Conservation (phyloP, 2,113 vertebrate genomes). For the Typhlomys cinereus region DNA sequence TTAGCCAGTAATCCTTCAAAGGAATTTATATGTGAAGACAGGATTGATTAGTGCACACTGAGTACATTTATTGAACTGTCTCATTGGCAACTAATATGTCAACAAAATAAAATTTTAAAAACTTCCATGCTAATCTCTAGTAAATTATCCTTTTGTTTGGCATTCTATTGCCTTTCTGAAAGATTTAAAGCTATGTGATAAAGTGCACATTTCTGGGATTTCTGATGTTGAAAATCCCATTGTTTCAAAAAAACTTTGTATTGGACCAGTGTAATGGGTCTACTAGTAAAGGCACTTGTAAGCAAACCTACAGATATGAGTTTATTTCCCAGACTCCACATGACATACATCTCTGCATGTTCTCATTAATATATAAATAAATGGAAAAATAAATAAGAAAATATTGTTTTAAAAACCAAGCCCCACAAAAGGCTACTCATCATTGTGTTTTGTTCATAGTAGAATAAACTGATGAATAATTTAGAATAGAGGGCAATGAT, state of each 20-base stretch:
- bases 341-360: no score
- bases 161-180: not conserved
- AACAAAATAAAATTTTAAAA: not conserved
- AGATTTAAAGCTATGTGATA: not conserved
- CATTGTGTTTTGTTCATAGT: not conserved
- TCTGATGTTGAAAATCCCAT: not conserved
- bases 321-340: no score
- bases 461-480: not conserved
- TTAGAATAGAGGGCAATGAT: not conserved
- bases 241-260: not conserved
- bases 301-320: no score
- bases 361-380: no score
- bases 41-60: not conserved
- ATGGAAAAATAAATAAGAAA: no score
- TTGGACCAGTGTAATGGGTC: no score
- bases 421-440: no score
- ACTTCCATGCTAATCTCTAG: not conserved
- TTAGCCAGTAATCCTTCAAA: no score
- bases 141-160: not conserved
- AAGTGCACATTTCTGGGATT: no score
- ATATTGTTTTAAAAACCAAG: no score
- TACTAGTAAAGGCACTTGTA: no score
- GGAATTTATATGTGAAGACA: no score
- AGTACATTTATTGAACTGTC: not conserved
- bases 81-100: not conserved